A percentile compares a stretch with the other conserved stretches of the same genome.
These are phyloP conservation scores for Epistrophe eligans DNA, from an alignment of 2,888 invertebrate genomes.

Conservation along the genomic window DNA sequence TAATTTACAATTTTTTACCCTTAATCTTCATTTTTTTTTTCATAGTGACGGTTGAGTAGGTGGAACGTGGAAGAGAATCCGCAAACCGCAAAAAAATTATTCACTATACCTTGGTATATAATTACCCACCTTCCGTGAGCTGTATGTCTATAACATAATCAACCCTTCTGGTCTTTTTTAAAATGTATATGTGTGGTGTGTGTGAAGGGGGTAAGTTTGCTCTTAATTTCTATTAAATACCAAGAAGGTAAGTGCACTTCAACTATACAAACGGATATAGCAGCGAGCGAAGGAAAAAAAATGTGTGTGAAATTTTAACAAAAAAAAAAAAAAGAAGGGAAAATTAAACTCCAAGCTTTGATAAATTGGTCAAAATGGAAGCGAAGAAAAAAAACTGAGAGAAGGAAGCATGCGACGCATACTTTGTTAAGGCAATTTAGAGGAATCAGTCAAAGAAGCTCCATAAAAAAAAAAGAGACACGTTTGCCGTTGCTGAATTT, in stretches of 20 bases:
- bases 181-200: background rate
- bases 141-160: background rate
- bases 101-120: background rate
- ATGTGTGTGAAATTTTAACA: background rate
- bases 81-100: conserved; percentile 29
- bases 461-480: background rate
- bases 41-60: conserved; percentile 14
- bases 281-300: conserved; percentile 9
- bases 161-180: background rate
- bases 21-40: conserved; percentile 21
- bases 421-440: background rate
- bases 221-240: conserved; percentile 63
- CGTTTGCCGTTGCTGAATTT: background rate
- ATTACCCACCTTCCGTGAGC: background rate
- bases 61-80: background rate
- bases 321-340: background rate
- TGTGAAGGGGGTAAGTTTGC: background rate
- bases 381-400: background rate
- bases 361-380: conserved; percentile 15
- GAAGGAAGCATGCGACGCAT: conserved; percentile 1
- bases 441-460: background rate
- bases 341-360: conserved; percentile 7
- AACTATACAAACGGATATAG: conserved; percentile 35
- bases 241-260: conserved; percentile 34
- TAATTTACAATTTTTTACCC: conserved; percentile 26